phyloP scores from a whole-genome alignment of 2,888 invertebrate genomes.

The Noctua fimbriata region DNA sequence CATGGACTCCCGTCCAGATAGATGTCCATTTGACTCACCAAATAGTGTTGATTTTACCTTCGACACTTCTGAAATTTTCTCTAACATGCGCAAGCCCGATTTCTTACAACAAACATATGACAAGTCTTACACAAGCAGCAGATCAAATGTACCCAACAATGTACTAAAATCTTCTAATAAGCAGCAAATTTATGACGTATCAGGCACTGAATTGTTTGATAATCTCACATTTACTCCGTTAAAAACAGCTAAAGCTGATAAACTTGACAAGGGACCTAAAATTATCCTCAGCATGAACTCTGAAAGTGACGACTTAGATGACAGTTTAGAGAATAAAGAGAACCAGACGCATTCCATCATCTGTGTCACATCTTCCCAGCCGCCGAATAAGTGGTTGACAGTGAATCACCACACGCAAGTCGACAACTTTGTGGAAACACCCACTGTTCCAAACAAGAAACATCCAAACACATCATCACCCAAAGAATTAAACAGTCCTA shows the following conservation, averaged over 20 bases:
- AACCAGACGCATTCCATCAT: slow-evolving; percentile 84
- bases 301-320: slow-evolving; percentile 84
- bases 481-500: slow-evolving; percentile 85
- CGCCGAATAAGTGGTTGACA: slow-evolving; percentile 79
- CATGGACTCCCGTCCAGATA: slow-evolving; percentile 69
- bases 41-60: slow-evolving; percentile 80
- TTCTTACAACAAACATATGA: slow-evolving; percentile 82
- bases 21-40: slow-evolving; percentile 85
- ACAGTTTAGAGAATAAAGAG: slow-evolving; percentile 83
- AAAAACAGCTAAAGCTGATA: slow-evolving; percentile 79
- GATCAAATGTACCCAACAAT: slow-evolving; percentile 70
- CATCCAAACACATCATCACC: slow-evolving; percentile 88
- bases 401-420: slow-evolving; percentile 73
- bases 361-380: slow-evolving; percentile 79
- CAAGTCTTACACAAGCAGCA: slow-evolving; percentile 72
- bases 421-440: slow-evolving; percentile 75
- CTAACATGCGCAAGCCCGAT: slow-evolving; percentile 77
- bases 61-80: slow-evolving; percentile 85
- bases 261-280: slow-evolving; percentile 82
- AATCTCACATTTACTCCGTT: slow-evolving; percentile 86
- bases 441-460: slow-evolving; percentile 78
- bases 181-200: slow-evolving; percentile 72
- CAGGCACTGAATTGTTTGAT: slow-evolving; percentile 82
- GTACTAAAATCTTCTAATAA: slow-evolving; percentile 81
- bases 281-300: slow-evolving; percentile 83